Evolutionary conservation across 2,113 vertebrate genomes (phyloP).

Genomic region (Cynopterus brachyotis): DNA sequence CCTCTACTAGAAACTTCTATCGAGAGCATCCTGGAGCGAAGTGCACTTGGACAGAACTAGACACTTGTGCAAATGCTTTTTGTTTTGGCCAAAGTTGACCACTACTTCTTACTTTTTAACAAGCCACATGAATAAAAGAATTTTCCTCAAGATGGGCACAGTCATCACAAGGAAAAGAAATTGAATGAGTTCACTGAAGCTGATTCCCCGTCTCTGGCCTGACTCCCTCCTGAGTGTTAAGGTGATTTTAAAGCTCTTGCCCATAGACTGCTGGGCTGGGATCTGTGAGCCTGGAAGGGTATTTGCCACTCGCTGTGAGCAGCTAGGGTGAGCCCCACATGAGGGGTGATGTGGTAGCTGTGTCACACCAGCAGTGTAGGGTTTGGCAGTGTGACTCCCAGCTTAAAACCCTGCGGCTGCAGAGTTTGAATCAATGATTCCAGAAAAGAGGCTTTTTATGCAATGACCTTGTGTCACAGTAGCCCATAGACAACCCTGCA

Average conservation of each 20-base stretch:
- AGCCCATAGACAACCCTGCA: background rate
- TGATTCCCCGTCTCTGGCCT: background rate
- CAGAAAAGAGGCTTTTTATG: background rate
- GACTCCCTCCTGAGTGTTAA: background rate
- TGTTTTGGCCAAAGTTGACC: constrained; percentile 86
- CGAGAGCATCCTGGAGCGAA: constrained; percentile 68
- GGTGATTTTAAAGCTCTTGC: background rate
- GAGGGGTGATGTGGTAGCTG: background rate
- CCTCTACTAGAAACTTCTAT: constrained; percentile 80
- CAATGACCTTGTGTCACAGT: background rate
- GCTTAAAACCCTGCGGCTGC: background rate
- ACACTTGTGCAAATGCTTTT: constrained; percentile 73
- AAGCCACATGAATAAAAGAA: constrained; percentile 61
- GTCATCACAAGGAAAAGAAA: background rate
- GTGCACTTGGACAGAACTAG: constrained; percentile 75
- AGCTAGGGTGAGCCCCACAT: background rate
- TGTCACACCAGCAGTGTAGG: background rate
- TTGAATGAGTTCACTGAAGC: background rate
- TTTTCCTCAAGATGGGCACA: constrained; percentile 40
- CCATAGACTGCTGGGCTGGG: background rate
- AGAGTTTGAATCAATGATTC: background rate
- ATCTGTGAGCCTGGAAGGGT: background rate
- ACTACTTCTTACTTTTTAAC: constrained; percentile 73
- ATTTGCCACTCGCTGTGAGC: background rate
- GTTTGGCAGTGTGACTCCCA: background rate